Conservation (phyloP, 2,797 vertebrate genomes). For the Zonotrichia albicollis region DNA sequence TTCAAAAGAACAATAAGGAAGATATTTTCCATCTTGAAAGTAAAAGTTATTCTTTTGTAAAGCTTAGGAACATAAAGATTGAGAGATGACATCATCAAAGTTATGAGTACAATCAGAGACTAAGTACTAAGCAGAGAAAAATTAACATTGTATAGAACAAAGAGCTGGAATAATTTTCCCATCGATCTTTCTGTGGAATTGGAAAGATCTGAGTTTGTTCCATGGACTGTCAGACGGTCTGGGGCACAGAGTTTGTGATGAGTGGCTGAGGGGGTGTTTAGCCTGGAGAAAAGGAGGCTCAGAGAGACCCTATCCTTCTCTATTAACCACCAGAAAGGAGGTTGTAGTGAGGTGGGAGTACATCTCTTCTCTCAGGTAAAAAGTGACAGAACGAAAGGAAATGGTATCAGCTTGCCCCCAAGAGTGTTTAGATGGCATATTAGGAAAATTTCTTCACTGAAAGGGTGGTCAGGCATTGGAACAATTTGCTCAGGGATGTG, state of each 20-base stretch:
- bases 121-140: neutral
- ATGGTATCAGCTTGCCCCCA: too few species aligned
- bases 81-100: neutral
- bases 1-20: neutral
- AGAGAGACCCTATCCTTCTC: neutral
- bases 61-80: neutral
- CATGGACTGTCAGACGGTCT: neutral
- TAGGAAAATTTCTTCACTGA: neutral
- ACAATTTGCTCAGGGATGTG: neutral
- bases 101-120: neutral
- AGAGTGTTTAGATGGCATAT: neutral
- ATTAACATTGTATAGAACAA: neutral
- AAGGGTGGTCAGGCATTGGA: neutral
- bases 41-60: neutral
- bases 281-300: neutral
- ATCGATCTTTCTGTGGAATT: neutral
- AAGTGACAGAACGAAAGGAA: neutral
- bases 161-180: neutral
- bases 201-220: neutral
- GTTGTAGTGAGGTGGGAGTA: neutral
- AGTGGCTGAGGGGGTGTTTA: neutral
- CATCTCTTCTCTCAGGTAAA: too few species aligned
- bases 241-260: neutral
- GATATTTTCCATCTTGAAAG: neutral
- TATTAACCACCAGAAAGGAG: neutral